phyloP scores from a whole-genome alignment of 2,888 invertebrate genomes.

The Tupiocoris notatus region DNA sequence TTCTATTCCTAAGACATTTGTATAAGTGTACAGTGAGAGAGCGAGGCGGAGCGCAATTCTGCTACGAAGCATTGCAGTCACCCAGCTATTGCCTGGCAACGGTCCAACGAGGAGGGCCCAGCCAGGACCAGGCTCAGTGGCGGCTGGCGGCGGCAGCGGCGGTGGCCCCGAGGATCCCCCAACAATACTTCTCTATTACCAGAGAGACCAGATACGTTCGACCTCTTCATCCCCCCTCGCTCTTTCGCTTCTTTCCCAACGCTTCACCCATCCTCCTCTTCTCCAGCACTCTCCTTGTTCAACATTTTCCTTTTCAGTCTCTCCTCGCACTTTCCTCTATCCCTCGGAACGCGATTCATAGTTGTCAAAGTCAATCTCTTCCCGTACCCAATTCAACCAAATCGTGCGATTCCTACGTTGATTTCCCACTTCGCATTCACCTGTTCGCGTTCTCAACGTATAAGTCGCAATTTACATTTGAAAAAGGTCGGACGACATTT shows the following conservation, averaged over 20 bases:
- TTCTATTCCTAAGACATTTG: conserved; percentile 45
- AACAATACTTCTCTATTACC: conserved; percentile 45
- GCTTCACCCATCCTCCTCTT: neutral
- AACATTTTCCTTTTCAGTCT: neutral
- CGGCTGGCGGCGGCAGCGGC: neutral
- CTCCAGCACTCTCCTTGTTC: neutral
- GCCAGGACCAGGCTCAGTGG: neutral
- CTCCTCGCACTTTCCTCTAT: neutral
- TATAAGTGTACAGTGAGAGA: conserved; percentile 39
- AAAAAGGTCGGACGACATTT: too few species aligned
- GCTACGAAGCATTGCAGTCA: conserved; percentile 43
- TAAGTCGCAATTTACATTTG: too few species aligned
- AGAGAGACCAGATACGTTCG: conserved; percentile 35
- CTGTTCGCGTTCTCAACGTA: too few species aligned
- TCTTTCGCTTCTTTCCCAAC: neutral
- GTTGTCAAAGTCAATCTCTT: neutral
- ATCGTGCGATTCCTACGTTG: too few species aligned
- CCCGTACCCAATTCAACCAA: too few species aligned
- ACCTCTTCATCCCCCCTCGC: conserved; percentile 18
- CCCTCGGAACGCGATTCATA: neutral
- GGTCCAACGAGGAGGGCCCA: conserved; percentile 32
- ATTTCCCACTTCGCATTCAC: too few species aligned
- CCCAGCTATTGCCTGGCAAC: conserved; percentile 40
- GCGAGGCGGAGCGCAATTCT: conserved; percentile 34
- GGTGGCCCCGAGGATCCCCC: neutral